A percentile compares a stretch with the other conserved stretches of the same genome.
Evolutionary conservation across 1,140 invertebrate genomes (phyloP).

Genomic region (Leptestheria dahalacensis): DNA sequence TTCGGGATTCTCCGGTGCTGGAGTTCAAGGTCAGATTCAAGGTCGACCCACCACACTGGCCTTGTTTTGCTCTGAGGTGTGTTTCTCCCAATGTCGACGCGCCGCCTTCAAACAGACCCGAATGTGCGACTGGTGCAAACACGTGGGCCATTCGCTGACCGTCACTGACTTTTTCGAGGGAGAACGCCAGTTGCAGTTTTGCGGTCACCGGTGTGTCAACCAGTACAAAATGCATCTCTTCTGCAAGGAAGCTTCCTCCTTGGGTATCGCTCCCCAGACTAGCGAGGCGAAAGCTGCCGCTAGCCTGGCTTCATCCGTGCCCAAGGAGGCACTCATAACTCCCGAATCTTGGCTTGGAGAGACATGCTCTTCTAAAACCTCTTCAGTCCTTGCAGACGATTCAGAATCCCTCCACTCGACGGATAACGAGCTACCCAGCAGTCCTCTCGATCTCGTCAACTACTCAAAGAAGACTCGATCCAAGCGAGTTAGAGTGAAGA

Average conservation of each 20-base stretch:
- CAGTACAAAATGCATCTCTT: constrained; percentile 94
- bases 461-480: constrained; percentile 9
- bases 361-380: constrained; percentile 22
- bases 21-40: background rate
- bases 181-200: constrained; percentile 37
- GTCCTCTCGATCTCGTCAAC: constrained; percentile 11
- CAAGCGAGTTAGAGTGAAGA: background rate
- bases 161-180: constrained; percentile 66
- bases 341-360: constrained; percentile 18
- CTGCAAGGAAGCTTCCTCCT: constrained; percentile 71
- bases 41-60: constrained; percentile 24
- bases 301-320: constrained; percentile 80
- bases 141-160: constrained; percentile 75
- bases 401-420: constrained; percentile 28
- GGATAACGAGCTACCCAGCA: constrained; percentile 7
- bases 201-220: constrained; percentile 78
- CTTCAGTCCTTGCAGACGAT: constrained; percentile 30
- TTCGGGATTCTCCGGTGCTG: background rate
- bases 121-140: constrained; percentile 85
- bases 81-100: constrained; percentile 69
- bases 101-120: constrained; percentile 80
- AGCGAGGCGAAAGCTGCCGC: constrained; percentile 22
- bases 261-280: constrained; percentile 8
- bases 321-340: constrained; percentile 43
- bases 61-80: constrained; percentile 69